phyloP scores from a whole-genome alignment of 35 echinoderm and acorn worm species.

The Apostichopus japonicus region DNA sequence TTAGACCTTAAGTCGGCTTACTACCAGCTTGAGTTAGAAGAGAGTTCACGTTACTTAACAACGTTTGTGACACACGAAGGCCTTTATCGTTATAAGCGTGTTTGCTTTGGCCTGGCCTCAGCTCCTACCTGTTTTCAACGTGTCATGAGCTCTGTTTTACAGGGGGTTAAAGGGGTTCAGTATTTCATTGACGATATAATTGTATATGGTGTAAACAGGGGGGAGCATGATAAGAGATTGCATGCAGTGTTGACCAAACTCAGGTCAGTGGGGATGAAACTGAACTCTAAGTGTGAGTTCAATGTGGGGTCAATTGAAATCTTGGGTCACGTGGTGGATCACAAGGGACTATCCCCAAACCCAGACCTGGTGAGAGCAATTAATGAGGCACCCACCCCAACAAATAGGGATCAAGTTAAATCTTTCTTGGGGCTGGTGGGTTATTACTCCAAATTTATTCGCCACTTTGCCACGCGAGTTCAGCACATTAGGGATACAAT shows the following conservation, averaged over 20 bases:
- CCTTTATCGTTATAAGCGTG: constrained; percentile 52
- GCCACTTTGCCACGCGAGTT: neutral
- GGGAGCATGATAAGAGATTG: constrained; percentile 37
- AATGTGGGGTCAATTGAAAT: constrained; percentile 7
- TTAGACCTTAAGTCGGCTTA: constrained; percentile 65
- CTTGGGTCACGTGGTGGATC: constrained; percentile 27
- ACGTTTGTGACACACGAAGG: constrained; percentile 72
- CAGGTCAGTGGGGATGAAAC: neutral
- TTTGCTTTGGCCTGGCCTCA: constrained; percentile 73
- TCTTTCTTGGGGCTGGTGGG: constrained; percentile 8
- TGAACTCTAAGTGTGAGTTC: constrained; percentile 45
- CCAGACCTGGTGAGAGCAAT: constrained; percentile 23
- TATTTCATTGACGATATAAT: constrained; percentile 78
- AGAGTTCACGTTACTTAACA: neutral
- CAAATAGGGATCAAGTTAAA: neutral
- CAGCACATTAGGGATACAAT: neutral
- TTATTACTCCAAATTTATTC: neutral
- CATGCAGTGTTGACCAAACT: constrained; percentile 11
- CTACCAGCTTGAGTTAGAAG: constrained; percentile 51
- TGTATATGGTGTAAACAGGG: constrained; percentile 56
- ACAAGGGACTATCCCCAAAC: constrained; percentile 8
- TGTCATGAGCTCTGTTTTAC: constrained; percentile 57
- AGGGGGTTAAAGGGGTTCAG: constrained; percentile 44
- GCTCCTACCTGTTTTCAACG: constrained; percentile 69
- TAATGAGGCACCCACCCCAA: neutral